Conservation (phyloP, 2,797 vertebrate genomes). For the Philypnodon macrostomus region DNA sequence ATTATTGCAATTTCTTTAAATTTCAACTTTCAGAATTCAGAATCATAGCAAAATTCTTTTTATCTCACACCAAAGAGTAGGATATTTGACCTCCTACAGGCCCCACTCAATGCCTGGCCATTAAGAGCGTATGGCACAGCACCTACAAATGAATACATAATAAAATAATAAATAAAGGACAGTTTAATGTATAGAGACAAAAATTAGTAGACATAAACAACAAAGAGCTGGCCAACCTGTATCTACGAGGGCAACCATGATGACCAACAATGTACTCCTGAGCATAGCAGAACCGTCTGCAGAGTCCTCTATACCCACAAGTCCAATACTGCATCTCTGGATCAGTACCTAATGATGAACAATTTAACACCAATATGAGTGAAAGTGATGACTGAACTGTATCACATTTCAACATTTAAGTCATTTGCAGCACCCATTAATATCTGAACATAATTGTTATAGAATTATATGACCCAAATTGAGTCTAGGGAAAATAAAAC, state of each 20-base stretch:
- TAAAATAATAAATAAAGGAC: background rate
- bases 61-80: too few species aligned
- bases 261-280: slow-evolving; percentile 72
- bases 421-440: too few species aligned
- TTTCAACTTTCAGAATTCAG: background rate
- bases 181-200: background rate
- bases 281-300: slow-evolving; percentile 75
- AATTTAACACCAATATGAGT: background rate
- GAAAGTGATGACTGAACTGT: background rate
- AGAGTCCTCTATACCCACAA: slow-evolving; percentile 75
- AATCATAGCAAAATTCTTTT: too few species aligned
- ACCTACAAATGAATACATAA: slow-evolving; percentile 61
- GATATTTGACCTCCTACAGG: slow-evolving; percentile 16
- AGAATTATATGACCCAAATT: too few species aligned
- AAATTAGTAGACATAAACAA: background rate
- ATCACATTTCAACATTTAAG: too few species aligned
- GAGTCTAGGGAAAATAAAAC: slow-evolving; percentile 8
- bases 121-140: slow-evolving; percentile 71
- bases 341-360: slow-evolving; percentile 51
- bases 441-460: too few species aligned
- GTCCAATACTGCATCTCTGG: slow-evolving; percentile 63
- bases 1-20: too few species aligned
- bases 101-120: slow-evolving; percentile 12
- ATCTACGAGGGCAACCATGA: slow-evolving; percentile 75
- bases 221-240: slow-evolving; percentile 54